phyloP scores from a whole-genome alignment of 2,113 vertebrate genomes.

The Lycocorax pyrrhopterus region DNA sequence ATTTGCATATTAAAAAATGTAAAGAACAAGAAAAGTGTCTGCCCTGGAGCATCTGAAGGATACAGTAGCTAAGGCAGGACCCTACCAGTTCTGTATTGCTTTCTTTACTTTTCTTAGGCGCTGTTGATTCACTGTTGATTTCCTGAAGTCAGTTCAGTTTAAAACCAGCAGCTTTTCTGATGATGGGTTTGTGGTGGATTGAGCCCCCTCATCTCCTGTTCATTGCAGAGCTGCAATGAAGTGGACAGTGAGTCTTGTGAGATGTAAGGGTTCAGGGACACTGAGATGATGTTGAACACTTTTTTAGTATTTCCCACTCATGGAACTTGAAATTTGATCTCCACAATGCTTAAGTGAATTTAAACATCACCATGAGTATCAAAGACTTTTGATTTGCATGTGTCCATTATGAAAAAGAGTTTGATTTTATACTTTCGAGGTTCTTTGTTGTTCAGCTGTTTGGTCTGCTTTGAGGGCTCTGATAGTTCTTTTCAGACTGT shows the following conservation, averaged over 20 bases:
- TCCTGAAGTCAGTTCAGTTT: neutral
- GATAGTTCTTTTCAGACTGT: constrained; percentile 14
- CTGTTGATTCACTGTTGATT: neutral
- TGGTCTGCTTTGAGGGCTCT: neutral
- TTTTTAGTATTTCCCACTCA: neutral
- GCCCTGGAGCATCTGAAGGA: neutral
- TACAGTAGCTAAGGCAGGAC: neutral
- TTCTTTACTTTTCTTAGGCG: neutral
- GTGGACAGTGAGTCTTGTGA: neutral
- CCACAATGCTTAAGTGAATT: neutral
- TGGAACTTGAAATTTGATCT: neutral
- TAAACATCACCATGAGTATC: neutral
- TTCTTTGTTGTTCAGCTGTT: constrained; percentile 13
- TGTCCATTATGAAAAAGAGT: neutral
- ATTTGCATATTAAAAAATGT: neutral
- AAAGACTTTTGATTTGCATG: neutral
- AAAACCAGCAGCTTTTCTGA: neutral
- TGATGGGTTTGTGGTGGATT: neutral
- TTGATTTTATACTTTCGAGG: neutral
- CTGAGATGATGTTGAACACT: neutral
- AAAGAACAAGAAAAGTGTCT: neutral
- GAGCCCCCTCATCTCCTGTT: neutral
- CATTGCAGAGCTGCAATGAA: neutral
- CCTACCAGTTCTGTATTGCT: neutral
- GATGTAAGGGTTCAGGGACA: neutral